phyloP scores from a whole-genome alignment of 2,797 vertebrate genomes.

The Erethizon dorsatum region DNA sequence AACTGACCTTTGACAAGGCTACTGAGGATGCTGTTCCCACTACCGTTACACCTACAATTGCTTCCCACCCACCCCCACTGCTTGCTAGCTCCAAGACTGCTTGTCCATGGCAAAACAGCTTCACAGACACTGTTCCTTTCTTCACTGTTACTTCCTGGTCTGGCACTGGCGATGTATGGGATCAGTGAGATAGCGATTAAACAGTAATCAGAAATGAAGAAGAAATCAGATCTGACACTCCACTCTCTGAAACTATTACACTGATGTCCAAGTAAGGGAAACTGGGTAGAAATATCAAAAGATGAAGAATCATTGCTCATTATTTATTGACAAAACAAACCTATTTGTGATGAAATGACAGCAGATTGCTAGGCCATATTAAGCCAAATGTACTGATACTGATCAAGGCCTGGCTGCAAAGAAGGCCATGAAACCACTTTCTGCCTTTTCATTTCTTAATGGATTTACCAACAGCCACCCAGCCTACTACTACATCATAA shows the following conservation, averaged over 20 bases:
- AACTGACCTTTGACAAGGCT: neutral
- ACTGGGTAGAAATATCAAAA: constrained; percentile 69
- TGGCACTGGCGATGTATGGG: neutral
- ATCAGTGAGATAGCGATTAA: neutral
- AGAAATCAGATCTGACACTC: constrained; percentile 22
- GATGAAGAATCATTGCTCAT: constrained; percentile 62
- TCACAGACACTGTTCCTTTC: constrained; percentile 35
- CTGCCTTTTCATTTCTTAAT: neutral
- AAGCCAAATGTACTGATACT: constrained; percentile 56
- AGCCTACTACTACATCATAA: constrained; percentile 25
- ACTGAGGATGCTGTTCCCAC: constrained; percentile 27
- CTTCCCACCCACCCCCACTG: constrained; percentile 19
- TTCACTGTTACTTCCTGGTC: neutral
- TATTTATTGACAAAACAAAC: constrained; percentile 44
- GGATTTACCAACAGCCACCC: constrained; percentile 29
- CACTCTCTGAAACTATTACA: neutral
- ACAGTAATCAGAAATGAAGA: neutral
- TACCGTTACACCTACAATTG: constrained; percentile 28
- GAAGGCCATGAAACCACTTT: constrained; percentile 40
- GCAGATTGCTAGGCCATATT: neutral
- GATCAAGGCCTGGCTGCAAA: constrained; percentile 18
- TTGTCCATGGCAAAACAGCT: constrained; percentile 47
- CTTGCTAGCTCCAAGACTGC: constrained; percentile 34
- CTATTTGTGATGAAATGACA: neutral
- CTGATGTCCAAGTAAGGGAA: constrained; percentile 47